Percentiles rank a stretch among this genome's conserved stretches.
phyloP scores from a whole-genome alignment of 2,888 invertebrate genomes.

The Noctua janthina region DNA sequence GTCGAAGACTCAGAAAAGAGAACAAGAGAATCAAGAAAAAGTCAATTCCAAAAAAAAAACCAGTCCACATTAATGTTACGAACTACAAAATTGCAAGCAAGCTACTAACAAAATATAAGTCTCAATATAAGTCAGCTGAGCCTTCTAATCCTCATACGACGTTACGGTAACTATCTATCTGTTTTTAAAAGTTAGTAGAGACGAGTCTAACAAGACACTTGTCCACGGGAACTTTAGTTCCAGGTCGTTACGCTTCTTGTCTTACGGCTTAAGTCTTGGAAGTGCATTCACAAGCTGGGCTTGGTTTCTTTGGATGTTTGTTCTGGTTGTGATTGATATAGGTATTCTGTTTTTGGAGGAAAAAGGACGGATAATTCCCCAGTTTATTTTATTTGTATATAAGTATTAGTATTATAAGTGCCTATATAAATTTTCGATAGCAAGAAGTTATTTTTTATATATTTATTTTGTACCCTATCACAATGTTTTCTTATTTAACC shows the following conservation, averaged over 20 bases:
- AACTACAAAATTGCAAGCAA: constrained; percentile 21
- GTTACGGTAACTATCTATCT: constrained; percentile 68
- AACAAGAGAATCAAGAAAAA: too few relatives aligned
- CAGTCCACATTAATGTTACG: not conserved
- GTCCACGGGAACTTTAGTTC: constrained; percentile 65
- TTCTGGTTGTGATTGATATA: constrained; percentile 10
- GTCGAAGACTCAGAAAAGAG: too few relatives aligned
- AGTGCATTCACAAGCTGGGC: constrained; percentile 46
- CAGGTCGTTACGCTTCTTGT: constrained; percentile 69
- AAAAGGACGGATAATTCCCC: not conserved
- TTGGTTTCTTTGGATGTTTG: constrained; percentile 36
- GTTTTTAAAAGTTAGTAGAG: constrained; percentile 65
- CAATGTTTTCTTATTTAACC: too few relatives aligned
- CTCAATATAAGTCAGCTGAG: constrained; percentile 43
- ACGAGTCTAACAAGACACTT: constrained; percentile 72
- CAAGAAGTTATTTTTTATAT: too few relatives aligned
- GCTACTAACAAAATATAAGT: constrained; percentile 50
- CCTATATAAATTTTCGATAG: too few relatives aligned
- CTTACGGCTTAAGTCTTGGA: constrained; percentile 56
- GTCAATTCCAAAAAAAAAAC: not conserved
- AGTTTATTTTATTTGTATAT: too few relatives aligned
- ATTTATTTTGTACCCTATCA: too few relatives aligned
- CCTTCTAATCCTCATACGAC: constrained; percentile 56
- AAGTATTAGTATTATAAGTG: too few relatives aligned
- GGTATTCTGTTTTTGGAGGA: not conserved